phyloP scores from a whole-genome alignment of 2,888 invertebrate species.

The Volucella bombylans region DNA sequence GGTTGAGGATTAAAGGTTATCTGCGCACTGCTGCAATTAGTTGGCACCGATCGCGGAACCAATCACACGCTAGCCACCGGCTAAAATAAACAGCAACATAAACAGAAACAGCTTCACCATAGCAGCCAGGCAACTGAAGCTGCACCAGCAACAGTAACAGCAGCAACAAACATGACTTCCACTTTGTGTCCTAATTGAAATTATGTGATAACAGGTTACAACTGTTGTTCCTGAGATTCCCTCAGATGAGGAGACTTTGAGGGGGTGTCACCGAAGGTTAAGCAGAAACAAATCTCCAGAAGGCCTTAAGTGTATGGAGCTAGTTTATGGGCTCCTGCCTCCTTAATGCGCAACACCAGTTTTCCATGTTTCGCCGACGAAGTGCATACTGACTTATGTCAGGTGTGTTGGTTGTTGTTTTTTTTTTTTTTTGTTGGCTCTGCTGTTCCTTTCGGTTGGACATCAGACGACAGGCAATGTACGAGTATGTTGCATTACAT shows the following conservation, averaged over 20 bases:
- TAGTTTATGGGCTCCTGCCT: constrained; percentile 72
- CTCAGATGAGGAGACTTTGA: constrained; percentile 1
- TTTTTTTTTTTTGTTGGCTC: constrained; percentile 13
- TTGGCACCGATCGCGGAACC: constrained; percentile 74
- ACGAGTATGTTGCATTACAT: constrained; percentile 60
- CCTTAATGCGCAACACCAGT: constrained; percentile 71
- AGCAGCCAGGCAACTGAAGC: too few relatives aligned
- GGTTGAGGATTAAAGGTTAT: constrained; percentile 72
- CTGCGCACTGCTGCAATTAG: constrained; percentile 73
- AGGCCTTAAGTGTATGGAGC: constrained; percentile 66
- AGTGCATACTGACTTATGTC: constrained; percentile 54
- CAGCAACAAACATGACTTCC: constrained; percentile 72
- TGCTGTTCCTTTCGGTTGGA: constrained; percentile 53
- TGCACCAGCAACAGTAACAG: constrained; percentile 46
- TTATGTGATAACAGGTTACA: constrained; percentile 74
- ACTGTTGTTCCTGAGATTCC: constrained; percentile 63
- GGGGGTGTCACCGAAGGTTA: not conserved
- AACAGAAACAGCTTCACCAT: constrained; percentile 37
- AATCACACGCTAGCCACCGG: constrained; percentile 72
- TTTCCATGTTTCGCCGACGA: constrained; percentile 67
- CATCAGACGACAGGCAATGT: constrained; percentile 65
- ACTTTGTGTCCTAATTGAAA: constrained; percentile 74
- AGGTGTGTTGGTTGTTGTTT: constrained; percentile 49
- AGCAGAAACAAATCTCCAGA: constrained; percentile 43
- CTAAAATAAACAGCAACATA: constrained; percentile 39